These are phyloP conservation scores for Tortrix viridana DNA, from an alignment of 2,888 invertebrate genomes.

Conservation along the genomic window DNA sequence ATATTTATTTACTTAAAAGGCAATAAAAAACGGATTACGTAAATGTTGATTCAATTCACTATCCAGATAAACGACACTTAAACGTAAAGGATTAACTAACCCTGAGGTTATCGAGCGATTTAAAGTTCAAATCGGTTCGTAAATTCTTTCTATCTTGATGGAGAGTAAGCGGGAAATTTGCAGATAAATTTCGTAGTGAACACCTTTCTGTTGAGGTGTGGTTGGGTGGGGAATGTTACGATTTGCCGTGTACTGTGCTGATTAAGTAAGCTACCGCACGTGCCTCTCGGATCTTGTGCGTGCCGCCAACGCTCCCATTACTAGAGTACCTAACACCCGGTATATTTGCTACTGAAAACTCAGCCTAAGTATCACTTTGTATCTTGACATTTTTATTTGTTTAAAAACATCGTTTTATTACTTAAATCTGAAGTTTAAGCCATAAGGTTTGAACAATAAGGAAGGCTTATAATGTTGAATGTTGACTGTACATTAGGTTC, in stretches of 20 bases:
- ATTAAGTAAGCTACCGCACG: slow-evolving; percentile 41
- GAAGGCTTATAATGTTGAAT: no score
- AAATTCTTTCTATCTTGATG: slow-evolving; percentile 34
- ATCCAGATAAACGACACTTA: slow-evolving; percentile 12
- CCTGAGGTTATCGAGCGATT: slow-evolving; percentile 24
- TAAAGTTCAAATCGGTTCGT: slow-evolving; percentile 29
- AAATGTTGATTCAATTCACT: slow-evolving; percentile 14
- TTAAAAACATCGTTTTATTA: no score
- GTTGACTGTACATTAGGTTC: no score
- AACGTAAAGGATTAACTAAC: slow-evolving; percentile 7
- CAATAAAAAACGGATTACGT: slow-evolving; percentile 7
- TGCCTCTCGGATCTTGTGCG: slow-evolving; percentile 37
- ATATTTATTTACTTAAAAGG: not conserved
- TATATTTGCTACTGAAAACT: slow-evolving; percentile 26
- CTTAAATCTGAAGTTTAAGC: no score
- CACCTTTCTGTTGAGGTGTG: slow-evolving; percentile 42
- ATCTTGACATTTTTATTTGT: no score
- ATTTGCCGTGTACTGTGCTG: slow-evolving; percentile 45
- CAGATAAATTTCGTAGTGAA: slow-evolving; percentile 45
- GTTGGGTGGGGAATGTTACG: slow-evolving; percentile 49
- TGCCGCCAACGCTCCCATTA: slow-evolving; percentile 38
- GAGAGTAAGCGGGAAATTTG: slow-evolving; percentile 27
- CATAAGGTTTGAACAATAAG: no score
- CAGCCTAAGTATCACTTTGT: not conserved
- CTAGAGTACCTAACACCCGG: slow-evolving; percentile 10